Evolutionary conservation across 2,113 vertebrate species (phyloP).

Genomic region (Toxotes chatareus): DNA sequence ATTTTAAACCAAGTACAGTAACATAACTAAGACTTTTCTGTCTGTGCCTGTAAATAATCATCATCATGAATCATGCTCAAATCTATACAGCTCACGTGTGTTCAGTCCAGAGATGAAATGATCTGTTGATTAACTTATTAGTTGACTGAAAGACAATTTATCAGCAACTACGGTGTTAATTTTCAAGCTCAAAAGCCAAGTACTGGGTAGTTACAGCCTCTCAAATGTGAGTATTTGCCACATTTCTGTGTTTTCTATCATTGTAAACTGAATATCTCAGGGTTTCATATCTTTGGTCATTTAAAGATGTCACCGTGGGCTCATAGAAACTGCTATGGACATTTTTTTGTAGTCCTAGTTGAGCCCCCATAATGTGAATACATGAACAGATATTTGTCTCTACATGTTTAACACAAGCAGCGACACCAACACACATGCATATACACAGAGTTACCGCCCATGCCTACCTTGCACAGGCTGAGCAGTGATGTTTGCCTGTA

Average conservation of each 20-base stretch:
- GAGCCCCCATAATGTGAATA: no score
- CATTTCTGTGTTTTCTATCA: not conserved
- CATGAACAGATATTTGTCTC: no score
- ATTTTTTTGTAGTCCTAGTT: not conserved
- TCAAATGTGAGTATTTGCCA: not conserved
- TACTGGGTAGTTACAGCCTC: not conserved
- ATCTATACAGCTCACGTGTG: no score
- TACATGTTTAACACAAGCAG: no score
- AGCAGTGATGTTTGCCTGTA: conserved; percentile 91
- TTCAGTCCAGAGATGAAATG: no score
- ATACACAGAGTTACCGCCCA: not conserved
- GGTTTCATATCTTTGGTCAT: not conserved
- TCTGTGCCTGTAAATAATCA: no score
- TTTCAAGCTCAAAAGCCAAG: not conserved
- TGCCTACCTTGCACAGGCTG: conserved; percentile 90
- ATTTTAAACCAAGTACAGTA: no score
- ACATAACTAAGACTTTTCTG: no score
- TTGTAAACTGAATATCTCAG: not conserved
- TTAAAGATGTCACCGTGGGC: not conserved
- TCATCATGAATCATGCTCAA: no score
- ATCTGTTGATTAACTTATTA: no score
- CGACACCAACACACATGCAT: not conserved
- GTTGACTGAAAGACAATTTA: no score
- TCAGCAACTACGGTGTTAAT: no score
- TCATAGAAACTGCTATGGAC: not conserved